Evolutionary conservation across 2,888 invertebrate genomes (phyloP), one percentile per base, ranked within the genome.

Genomic region (Erebia aethiops): DNA sequence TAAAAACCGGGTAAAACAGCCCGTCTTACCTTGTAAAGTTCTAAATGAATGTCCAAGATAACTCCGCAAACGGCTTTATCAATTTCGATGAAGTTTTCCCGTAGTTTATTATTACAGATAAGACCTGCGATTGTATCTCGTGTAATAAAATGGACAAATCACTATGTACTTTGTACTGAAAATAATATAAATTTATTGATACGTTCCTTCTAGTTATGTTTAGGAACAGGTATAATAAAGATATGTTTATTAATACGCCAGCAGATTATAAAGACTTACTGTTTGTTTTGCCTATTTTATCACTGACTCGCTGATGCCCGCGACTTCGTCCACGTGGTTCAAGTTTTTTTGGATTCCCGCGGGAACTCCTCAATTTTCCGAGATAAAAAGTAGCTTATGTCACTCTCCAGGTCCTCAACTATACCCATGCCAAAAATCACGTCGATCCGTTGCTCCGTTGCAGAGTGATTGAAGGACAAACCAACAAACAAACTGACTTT

Each of bases 91-190:
- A 69, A 73, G 73, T 73, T 62, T 51, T 71, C 66, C 26, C 51
- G 52, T 67, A 56, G 70, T 73, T 73, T 71, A 73, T 71, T 64
- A 58, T 57, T 49, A 49, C 57, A 52, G 71, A 73, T 73, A 73
- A 73, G 41, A 14, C 54, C 16, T 49, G 56, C 64, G 51, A 63
- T 69, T 71, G 68, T 71, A 73, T 73, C 73, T 62, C 8, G 11
- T 51, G 71, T 71, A 69, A 73, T 73, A 73, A 73, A 73, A 69
- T 67, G 63, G 68, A 71, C 66, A 66, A 68, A 73, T 69, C 49
- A 62, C 66, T 69, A 26, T 62, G 57, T 56, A 46, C 56, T 68
- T 43, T 68, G 57, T 69, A 62, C 49, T 60, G 67, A 67, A 64
- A 41, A 67, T 63, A 21, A 46, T 57, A 57, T 66, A 43, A 56